Evolutionary conservation across 2,113 vertebrate species (phyloP), one percentile per base, ranked within the genome.

Genomic region (Numida meleagris): DNA sequence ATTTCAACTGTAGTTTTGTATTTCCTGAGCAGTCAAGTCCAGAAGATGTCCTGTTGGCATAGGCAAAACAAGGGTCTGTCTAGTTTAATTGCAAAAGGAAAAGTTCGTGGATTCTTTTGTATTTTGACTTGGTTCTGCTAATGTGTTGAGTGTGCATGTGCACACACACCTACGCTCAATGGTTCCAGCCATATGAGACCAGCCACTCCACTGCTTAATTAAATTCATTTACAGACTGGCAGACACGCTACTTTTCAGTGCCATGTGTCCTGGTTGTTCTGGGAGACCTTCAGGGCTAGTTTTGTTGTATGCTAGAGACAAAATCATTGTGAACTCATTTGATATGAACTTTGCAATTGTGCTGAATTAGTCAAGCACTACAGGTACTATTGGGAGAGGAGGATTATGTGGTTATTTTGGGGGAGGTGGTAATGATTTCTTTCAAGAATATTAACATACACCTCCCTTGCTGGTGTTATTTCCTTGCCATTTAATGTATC

Each of bases 201-300:
- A 88, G 43, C 61, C 57, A 86, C 92, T 94, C 80, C 24, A 81
- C 73, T 68, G 70, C 77, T 67, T 95, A 92, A 96, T 96, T 94
- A 81, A 93, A 92, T 92, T 88, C 38, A 93, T 96, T 93, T 95
- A 58, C 51, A 82, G 76, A 11, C 83, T 95, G 92, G 96, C 95
- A 96, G 88, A 68, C 65, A n/a, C 12, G 18, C 57, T 65, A 75
- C 88, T 86, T 94, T 78, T 75, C 61, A 57, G 76, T 92, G 92
- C 88, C 82, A 61, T 31, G 90, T 90, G 80, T 95, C 76, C 80
- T 92, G 40, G 23, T 86, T 90, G 76, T 51, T 43, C 61, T 94
- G 94, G 57, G 90, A 90, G 86, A 90, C 81, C 73, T 81, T 90
- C 33, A 77, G 61, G 86, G 80, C 51, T 27, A 15, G 92, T 88